phyloP scores from a whole-genome alignment of 2,888 invertebrate genomes.

The Cremastobaeus sp. region DNA sequence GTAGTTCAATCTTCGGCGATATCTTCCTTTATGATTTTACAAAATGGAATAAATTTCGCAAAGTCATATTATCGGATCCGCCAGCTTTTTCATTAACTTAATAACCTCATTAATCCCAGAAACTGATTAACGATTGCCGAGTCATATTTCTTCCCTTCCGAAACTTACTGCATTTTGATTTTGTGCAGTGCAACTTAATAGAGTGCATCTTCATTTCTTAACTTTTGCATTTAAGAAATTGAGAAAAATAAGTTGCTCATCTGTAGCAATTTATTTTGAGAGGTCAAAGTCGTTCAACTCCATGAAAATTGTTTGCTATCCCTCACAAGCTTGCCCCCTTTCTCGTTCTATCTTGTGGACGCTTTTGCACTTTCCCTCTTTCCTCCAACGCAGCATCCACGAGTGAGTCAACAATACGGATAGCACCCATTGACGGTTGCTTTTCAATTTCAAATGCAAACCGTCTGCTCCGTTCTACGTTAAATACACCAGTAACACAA shows the following conservation, averaged over 20 bases:
- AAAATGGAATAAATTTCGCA: slow-evolving; percentile 26
- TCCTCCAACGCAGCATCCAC: slow-evolving; percentile 62
- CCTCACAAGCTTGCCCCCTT: slow-evolving; percentile 71
- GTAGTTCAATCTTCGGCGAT: slow-evolving; percentile 30
- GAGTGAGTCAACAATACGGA: slow-evolving; percentile 75
- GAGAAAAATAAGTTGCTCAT: slow-evolving; percentile 73
- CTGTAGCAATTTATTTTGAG: slow-evolving; percentile 72
- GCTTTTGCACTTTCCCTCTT: slow-evolving; percentile 46
- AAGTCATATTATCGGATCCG: not conserved
- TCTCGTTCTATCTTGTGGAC: slow-evolving; percentile 50
- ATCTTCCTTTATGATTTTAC: slow-evolving; percentile 31
- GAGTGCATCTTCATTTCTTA: slow-evolving; percentile 22
- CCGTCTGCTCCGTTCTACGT: slow-evolving; percentile 69
- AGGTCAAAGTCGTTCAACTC: slow-evolving; percentile 72
- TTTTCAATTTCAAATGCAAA: slow-evolving; percentile 78
- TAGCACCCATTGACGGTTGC: slow-evolving; percentile 77
- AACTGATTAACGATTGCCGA: slow-evolving; percentile 6
- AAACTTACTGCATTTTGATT: slow-evolving; percentile 11
- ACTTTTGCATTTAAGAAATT: slow-evolving; percentile 28
- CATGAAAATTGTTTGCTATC: slow-evolving; percentile 75
- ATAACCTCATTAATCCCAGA: slow-evolving; percentile 3
- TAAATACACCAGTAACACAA: slow-evolving; percentile 38
- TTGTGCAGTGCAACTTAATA: slow-evolving; percentile 5
- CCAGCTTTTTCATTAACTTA: slow-evolving; percentile 12
- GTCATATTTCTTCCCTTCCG: not conserved